These are phyloP conservation scores for Globicephala melas DNA, from an alignment of 2,113 vertebrate genomes.

Conservation along the genomic window DNA sequence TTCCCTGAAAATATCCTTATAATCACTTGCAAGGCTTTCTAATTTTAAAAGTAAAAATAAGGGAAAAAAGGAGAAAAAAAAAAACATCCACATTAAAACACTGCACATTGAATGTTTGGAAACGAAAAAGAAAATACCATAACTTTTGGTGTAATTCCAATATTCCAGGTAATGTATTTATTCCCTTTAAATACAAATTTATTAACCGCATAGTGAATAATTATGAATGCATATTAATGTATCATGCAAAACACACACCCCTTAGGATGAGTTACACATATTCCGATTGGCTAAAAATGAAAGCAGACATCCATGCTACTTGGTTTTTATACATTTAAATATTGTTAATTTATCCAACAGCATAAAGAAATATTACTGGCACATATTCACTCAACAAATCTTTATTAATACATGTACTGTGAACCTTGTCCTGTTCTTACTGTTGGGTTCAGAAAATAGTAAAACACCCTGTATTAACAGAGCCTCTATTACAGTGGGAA, in stretches of 20 bases:
- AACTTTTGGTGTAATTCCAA: background rate
- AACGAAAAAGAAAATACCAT: slow-evolving; percentile 1
- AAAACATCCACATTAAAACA: background rate
- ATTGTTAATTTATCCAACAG: background rate
- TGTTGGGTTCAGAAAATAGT: background rate
- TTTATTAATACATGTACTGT: background rate
- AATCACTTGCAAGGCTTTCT: slow-evolving; percentile 1
- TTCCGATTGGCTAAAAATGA: background rate
- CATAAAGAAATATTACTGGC: background rate
- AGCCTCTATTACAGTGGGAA: background rate
- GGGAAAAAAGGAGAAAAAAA: background rate
- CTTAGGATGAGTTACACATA: background rate
- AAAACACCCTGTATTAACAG: background rate
- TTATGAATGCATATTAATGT: background rate
- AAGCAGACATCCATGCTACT: background rate
- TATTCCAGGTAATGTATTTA: slow-evolving; percentile 23
- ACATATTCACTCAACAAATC: background rate
- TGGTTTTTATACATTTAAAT: background rate
- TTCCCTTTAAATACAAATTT: slow-evolving; percentile 12
- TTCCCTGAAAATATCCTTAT: background rate
- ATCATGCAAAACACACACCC: background rate
- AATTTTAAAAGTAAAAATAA: slow-evolving; percentile 47
- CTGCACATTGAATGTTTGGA: background rate
- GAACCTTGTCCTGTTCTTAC: background rate
- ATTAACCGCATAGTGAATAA: background rate